These are phyloP conservation scores for Epistrophella euchroma DNA, from an alignment of 2,888 invertebrate species.

Conservation along the genomic window DNA sequence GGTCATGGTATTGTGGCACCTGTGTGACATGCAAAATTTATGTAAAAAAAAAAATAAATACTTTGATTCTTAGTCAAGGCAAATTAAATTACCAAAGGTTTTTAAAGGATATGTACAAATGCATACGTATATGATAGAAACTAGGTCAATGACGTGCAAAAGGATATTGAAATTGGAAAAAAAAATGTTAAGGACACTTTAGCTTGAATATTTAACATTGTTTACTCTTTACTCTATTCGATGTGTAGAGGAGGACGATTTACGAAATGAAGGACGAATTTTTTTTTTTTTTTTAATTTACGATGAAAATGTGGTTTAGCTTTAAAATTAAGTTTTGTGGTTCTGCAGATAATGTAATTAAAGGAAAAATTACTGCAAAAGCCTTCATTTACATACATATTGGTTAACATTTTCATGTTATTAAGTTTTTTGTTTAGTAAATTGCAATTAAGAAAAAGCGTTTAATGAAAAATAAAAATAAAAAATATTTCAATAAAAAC, in stretches of 20 bases:
- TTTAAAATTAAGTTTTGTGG: slow-evolving; percentile 8
- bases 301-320: slow-evolving; percentile 7
- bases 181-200: slow-evolving; percentile 58
- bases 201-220: slow-evolving; percentile 28
- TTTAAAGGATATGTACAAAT: background rate
- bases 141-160: slow-evolving; percentile 61
- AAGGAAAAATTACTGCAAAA: background rate
- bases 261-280: background rate
- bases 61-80: background rate
- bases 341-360: slow-evolving; percentile 14
- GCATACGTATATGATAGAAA: background rate
- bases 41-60: slow-evolving; percentile 10
- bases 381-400: background rate
- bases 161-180: slow-evolving; percentile 45
- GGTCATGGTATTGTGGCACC: slow-evolving; percentile 26
- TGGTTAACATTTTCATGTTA: background rate
- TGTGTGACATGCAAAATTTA: slow-evolving; percentile 20
- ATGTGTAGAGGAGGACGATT: background rate
- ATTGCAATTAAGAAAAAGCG: background rate
- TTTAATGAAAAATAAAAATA: background rate
- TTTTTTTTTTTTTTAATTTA: background rate
- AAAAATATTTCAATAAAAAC: background rate
- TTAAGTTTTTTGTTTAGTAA: background rate
- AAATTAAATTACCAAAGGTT: background rate
- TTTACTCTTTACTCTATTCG: slow-evolving; percentile 1